Evolutionary conservation across 2,113 vertebrate genomes (phyloP), one percentile per base, ranked within the genome.

Genomic region (Toxotes chatareus): DNA sequence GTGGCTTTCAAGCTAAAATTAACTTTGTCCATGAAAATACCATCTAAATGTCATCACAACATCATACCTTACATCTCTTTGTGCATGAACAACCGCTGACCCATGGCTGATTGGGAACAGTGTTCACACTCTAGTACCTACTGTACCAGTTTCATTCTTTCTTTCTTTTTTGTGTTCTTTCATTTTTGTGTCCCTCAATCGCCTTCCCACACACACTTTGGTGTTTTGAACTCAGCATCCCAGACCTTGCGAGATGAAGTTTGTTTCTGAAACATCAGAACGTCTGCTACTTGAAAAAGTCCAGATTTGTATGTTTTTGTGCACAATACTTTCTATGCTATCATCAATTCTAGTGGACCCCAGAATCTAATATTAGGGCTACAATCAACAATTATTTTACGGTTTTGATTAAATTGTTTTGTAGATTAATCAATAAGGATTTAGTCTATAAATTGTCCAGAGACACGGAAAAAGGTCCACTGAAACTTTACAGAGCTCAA

Each of bases 41-140:
- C 90, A 80, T 73, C 81, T 68, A 90, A 93, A 92, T 94, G 90
- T 90, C 92, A 93, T 88, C 68, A 63, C 59, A 85, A 79, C 70
- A 83, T 77, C 68, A 38, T 57, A 75, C 62, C 80, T 80, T 47
- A 40, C 74, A 56, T 84, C 65, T 76, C 62, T 19, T 19, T 56
- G 62, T 83, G 73, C 38, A 61, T 62, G 44, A 69, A 44, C 36
- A 17, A 17, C 73, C 40, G 31, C 61, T 92, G 87, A 91, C 88
- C 90, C 57, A 4, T 42, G n/a, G 21, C 5, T 89, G 83, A 89
- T 84, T 86, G 70, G 70, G 49, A 64, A 31, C 76, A 47, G 56
- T 67, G 67, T 81, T 78, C 76, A 74, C 59, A 74, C 63, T 47
- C n/a, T 51, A 40, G 36, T 0, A 62, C 40, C 56, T 66, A 42